Percentiles rank a stretch among this genome's conserved stretches.
These are phyloP conservation scores for Scelioninae gen. 2 DNA, from an alignment of 2,888 invertebrate genomes.

Conservation along the genomic window DNA sequence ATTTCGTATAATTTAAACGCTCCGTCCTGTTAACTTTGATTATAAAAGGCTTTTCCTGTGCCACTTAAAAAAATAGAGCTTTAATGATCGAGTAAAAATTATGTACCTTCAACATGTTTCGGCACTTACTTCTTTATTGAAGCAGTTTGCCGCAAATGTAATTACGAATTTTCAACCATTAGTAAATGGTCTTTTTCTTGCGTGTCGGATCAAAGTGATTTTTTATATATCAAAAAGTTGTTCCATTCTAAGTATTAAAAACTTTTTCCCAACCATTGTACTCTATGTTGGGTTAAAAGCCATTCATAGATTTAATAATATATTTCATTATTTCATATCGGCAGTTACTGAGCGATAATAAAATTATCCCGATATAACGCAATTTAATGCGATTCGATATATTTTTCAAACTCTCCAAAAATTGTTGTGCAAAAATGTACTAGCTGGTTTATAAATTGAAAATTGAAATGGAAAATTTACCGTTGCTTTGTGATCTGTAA, in stretches of 20 bases:
- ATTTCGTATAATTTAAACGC: slow-evolving; percentile 23
- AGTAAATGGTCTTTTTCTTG: slow-evolving; percentile 16
- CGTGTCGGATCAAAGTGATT: background rate
- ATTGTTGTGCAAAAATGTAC: no score
- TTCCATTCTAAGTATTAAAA: slow-evolving; percentile 4
- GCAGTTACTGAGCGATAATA: no score
- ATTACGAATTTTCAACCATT: slow-evolving; percentile 36
- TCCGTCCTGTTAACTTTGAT: slow-evolving; percentile 29
- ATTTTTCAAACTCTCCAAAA: no score
- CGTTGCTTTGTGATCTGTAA: no score
- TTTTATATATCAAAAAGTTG: slow-evolving; percentile 8
- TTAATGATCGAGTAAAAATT: slow-evolving; percentile 41
- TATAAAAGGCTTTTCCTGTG: slow-evolving; percentile 28
- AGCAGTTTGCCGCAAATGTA: slow-evolving; percentile 34
- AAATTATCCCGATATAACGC: no score
- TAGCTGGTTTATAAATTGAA: no score
- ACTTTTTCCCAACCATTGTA: background rate
- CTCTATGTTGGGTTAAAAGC: background rate
- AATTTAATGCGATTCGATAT: no score
- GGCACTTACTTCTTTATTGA: slow-evolving; percentile 36
- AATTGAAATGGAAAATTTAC: no score
- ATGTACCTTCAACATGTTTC: slow-evolving; percentile 40
- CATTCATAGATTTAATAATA: no score
- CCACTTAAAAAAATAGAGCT: slow-evolving; percentile 33
- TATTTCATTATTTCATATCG: no score